Base-by-base conservation (phyloP, 1,140 invertebrate genomes). In the Streblospio benedicti region DNA sequence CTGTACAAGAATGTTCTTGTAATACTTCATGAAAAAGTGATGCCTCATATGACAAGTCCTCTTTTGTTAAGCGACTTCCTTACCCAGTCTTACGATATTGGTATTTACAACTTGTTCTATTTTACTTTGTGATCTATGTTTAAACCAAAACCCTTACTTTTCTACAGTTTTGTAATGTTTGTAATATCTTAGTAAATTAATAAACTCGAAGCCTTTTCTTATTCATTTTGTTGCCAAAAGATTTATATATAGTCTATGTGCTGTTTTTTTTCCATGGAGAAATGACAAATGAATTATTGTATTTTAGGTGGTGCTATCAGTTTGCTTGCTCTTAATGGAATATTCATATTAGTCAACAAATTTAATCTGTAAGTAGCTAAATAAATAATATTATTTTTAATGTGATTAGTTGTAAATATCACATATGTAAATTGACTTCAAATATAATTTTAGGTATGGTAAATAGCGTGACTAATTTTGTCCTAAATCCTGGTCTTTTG, bases 31-130 rank as follows among this genome's bases (percentile, higher is more conserved):
- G 90, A 94, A 70, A 83, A 86, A 61, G 81, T 94, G 12, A 83
- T 96, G 78, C 83, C 85, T 14, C 83, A 91, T 75, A 80, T 97
- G 59, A 82, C 86, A 20, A 86, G 86, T 69, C 91, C 93, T 5
- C 80, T 93, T 44, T 75, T 89, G 33, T 79, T 94, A 62, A 91
- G 90, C n/a, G 92, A 96, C 71, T 95, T 93, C 77, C 81, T 97
- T 4, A 90, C 93, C 81, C 85, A 91, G 68, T 90, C 90, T 12
- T 85, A 94, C 56, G 87, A 92, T 71, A 81, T 85, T 41, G 88
- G 87, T 87, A 71, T 72, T 65, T 62, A 63, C 12, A 50, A 38
- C n/a, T n/a, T n/a, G n/a, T n/a, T n/a, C n/a, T n/a, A n/a, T n/a
- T n/a, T n/a, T n/a, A n/a, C n/a, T n/a, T n/a, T n/a, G n/a, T n/a